These are phyloP conservation scores for Meiosimyza platycephala DNA, from an alignment of 2,888 invertebrate species.

Conservation along the genomic window DNA sequence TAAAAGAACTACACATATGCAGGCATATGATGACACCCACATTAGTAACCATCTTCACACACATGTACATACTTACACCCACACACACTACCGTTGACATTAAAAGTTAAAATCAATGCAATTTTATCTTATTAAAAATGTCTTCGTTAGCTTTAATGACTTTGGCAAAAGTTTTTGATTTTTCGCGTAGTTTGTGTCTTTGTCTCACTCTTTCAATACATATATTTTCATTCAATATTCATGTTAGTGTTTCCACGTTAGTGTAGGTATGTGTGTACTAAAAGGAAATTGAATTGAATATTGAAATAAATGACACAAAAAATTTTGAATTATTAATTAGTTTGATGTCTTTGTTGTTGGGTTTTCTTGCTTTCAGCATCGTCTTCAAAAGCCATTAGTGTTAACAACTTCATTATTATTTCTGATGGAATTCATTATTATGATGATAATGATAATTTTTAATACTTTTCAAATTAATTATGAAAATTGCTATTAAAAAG, in stretches of 20 bases:
- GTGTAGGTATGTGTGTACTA: not conserved
- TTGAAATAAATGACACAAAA: constrained; percentile 11
- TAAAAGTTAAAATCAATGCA: constrained; percentile 12
- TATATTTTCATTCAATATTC: too few species aligned
- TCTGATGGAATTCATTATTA: too few species aligned
- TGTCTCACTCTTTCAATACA: too few species aligned
- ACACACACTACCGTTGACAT: too few species aligned
- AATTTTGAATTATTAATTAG: constrained; percentile 12
- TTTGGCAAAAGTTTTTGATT: constrained; percentile 11
- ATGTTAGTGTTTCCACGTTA: not conserved
- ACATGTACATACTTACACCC: not conserved
- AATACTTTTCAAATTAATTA: not conserved
- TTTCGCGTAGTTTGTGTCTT: not conserved
- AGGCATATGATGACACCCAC: not conserved
- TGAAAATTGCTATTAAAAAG: not conserved
- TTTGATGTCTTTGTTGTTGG: not conserved
- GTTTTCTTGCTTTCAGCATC: not conserved
- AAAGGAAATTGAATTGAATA: constrained; percentile 11
- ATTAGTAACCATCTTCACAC: not conserved
- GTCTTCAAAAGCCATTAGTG: not conserved
- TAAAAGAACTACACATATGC: not conserved
- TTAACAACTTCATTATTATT: too few species aligned
- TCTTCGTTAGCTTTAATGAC: constrained; percentile 13
- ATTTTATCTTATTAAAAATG: constrained; percentile 7
- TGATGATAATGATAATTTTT: too few species aligned